Percentiles rank a stretch among this genome's conserved stretches.
phyloP scores from a whole-genome alignment of 2,113 vertebrate species.

The Zeus faber region DNA sequence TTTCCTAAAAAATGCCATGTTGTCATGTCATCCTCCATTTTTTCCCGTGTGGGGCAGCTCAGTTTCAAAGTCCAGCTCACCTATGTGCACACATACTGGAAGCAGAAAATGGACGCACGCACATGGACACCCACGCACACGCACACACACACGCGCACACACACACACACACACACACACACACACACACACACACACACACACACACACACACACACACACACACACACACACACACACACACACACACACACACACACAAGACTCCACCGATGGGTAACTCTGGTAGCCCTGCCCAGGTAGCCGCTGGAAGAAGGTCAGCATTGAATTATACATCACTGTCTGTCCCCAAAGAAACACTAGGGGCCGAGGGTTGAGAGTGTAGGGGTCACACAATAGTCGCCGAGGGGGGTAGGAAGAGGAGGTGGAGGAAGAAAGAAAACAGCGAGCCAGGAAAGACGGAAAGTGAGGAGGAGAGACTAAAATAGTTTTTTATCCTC shows the following conservation, averaged over 20 bases:
- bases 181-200: neutral
- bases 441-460: neutral
- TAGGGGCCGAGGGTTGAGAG: neutral
- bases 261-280: neutral
- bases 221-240: neutral
- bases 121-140: too few relatives aligned
- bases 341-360: neutral
- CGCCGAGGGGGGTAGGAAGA: neutral
- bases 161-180: too few relatives aligned
- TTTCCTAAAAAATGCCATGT: neutral
- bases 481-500: neutral
- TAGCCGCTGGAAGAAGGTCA: neutral
- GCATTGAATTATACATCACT: neutral
- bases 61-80: too few relatives aligned
- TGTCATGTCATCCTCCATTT: neutral
- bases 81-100: too few relatives aligned
- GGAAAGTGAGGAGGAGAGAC: neutral
- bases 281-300: neutral
- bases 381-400: neutral
- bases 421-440: neutral
- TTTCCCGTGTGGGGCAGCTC: too few relatives aligned
- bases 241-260: slow-evolving; percentile 6
- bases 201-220: neutral
- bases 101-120: too few relatives aligned
- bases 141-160: too few relatives aligned